A percentile compares a stretch with the other conserved stretches of the same genome.
Evolutionary conservation across 2,113 vertebrate genomes (phyloP).

Genomic region (Ivindomyrus marchei): DNA sequence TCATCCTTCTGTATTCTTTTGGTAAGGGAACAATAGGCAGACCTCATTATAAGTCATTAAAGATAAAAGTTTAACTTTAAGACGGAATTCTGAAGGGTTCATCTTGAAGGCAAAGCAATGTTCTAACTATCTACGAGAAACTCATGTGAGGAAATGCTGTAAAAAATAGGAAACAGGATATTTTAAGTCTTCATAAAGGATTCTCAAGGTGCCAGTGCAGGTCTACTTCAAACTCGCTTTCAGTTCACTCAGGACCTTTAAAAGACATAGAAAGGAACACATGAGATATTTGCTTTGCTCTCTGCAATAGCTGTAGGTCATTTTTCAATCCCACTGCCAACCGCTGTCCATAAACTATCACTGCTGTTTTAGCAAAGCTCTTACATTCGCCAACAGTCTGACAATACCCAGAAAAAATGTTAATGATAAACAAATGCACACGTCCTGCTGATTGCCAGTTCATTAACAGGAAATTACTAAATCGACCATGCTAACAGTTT

Average conservation of each 20-base stretch:
- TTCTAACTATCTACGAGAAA: neutral
- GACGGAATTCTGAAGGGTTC: neutral
- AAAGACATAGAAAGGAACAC: neutral
- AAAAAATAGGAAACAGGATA: neutral
- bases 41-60: neutral
- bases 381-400: neutral
- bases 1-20: neutral
- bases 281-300: neutral
- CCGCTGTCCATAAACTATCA: neutral
- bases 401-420: neutral
- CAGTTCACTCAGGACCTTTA: neutral
- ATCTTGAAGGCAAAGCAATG: neutral
- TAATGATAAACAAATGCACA: neutral
- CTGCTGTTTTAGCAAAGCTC: neutral
- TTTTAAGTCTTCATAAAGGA: neutral
- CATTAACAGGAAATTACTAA: slow-evolving; percentile 13
- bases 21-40: neutral
- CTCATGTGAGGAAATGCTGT: neutral
- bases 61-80: neutral
- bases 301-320: neutral
- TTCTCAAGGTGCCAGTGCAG: neutral
- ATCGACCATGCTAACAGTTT: neutral
- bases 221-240: neutral
- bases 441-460: neutral
- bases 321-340: neutral